These are phyloP conservation scores for Atethmia centrago DNA, from an alignment of 2,888 invertebrate species.

Conservation along the genomic window DNA sequence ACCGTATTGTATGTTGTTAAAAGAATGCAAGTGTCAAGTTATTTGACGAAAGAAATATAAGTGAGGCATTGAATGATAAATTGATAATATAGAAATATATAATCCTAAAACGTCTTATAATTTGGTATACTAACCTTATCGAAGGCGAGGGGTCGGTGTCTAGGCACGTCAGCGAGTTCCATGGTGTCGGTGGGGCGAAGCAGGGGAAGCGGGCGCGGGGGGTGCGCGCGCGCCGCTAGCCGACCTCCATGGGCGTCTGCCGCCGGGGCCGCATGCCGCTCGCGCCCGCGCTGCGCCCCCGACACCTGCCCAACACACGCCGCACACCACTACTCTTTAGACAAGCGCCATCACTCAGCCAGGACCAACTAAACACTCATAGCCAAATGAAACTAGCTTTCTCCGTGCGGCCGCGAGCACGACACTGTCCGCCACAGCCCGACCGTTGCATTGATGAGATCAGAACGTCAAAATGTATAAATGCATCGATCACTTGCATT, in stretches of 20 bases:
- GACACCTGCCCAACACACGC: conserved; percentile 90
- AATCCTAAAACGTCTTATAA: neutral
- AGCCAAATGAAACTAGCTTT: conserved; percentile 74
- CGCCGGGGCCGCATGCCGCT: conserved; percentile 95
- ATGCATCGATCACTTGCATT: conserved; percentile 70
- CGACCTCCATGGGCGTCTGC: conserved; percentile 96
- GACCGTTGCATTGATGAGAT: conserved; percentile 71
- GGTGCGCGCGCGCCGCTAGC: conserved; percentile 92
- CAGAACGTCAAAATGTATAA: conserved; percentile 71
- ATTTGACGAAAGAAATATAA: conserved; percentile 15
- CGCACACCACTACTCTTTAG: conserved; percentile 55
- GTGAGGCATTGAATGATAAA: conserved; percentile 10
- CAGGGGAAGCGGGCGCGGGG: conserved; percentile 92
- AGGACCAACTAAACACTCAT: conserved; percentile 68
- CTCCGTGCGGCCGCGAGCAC: conserved; percentile 66
- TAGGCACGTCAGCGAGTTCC: conserved; percentile 89
- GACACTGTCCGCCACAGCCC: conserved; percentile 51
- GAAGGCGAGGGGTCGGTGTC: conserved; percentile 93
- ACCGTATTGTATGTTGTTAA: conserved; percentile 8
- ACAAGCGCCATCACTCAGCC: conserved; percentile 52
- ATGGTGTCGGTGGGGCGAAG: conserved; percentile 92
- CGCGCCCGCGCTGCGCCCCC: conserved; percentile 95
- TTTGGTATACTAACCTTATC: conserved; percentile 91
- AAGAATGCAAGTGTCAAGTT: conserved; percentile 23
- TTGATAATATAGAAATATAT: conserved; percentile 5